phyloP scores from a whole-genome alignment of 1,140 invertebrate species.

The Pseudomyrmex sp. region DNA sequence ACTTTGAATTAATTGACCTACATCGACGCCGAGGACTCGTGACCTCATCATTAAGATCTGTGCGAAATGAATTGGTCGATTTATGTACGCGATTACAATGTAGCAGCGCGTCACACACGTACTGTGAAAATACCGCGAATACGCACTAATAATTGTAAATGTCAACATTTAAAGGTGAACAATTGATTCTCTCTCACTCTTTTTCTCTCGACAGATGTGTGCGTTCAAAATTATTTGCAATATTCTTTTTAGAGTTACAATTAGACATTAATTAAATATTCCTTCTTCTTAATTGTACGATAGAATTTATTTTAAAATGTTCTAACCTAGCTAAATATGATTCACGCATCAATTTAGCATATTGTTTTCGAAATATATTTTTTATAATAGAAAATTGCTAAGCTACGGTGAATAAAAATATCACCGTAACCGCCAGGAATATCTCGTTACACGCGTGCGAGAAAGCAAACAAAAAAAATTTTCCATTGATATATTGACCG shows the following conservation, averaged over 20 bases:
- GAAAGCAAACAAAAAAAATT: conserved; percentile 36
- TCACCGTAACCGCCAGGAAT: not conserved
- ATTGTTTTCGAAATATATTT: too few relatives aligned
- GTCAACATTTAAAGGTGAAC: not conserved
- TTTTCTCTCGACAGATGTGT: too few relatives aligned
- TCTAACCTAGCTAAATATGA: too few relatives aligned
- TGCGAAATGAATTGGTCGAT: conserved; percentile 18
- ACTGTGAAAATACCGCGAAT: not conserved
- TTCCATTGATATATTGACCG: conserved; percentile 14
- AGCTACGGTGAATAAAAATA: conserved; percentile 19
- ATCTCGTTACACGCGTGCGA: not conserved
- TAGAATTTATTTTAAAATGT: too few relatives aligned
- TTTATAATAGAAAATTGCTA: too few relatives aligned
- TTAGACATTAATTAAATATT: too few relatives aligned
- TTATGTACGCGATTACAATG: not conserved
- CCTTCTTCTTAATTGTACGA: too few relatives aligned
- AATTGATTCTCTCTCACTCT: too few relatives aligned
- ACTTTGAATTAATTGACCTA: conserved; percentile 68
- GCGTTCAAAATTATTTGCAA: too few relatives aligned
- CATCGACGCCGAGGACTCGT: conserved; percentile 49
- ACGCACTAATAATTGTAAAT: conserved; percentile 7
- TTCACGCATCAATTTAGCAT: too few relatives aligned
- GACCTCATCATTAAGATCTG: conserved; percentile 36
- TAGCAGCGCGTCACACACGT: too few relatives aligned
- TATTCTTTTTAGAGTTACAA: too few relatives aligned